Conservation (phyloP, 1,140 invertebrate species). For the Gonioctena quinquepunctata region DNA sequence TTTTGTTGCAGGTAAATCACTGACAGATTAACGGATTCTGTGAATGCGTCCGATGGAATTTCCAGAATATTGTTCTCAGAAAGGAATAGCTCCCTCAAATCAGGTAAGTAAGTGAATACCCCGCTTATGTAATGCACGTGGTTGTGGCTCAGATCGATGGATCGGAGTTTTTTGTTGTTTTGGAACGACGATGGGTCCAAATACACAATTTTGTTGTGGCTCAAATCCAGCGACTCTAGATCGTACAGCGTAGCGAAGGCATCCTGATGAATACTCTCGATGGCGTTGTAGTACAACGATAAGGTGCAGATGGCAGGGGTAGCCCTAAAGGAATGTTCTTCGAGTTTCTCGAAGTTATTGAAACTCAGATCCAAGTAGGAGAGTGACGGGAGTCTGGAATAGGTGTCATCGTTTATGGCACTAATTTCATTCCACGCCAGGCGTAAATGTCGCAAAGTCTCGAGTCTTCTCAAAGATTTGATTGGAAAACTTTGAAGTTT, state of each 20-base stretch:
- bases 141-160: conserved; percentile 86
- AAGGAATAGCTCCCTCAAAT: conserved; percentile 81
- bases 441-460: conserved; percentile 71
- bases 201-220: conserved; percentile 82
- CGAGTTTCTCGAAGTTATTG: conserved; percentile 78
- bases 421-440: conserved; percentile 84
- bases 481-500: conserved; percentile 82
- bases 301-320: conserved; percentile 79
- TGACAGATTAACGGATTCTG: conserved; percentile 72
- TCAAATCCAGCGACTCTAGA: conserved; percentile 83
- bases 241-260: conserved; percentile 74
- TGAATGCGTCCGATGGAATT: conserved; percentile 79
- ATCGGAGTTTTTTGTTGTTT: conserved; percentile 73
- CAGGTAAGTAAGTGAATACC: conserved; percentile 76
- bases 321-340: conserved; percentile 75
- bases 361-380: conserved; percentile 82
- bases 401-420: conserved; percentile 71
- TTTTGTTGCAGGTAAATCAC: conserved; percentile 89
- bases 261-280: conserved; percentile 75
- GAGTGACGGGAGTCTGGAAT: conserved; percentile 71
- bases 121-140: conserved; percentile 83
- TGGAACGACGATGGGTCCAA: conserved; percentile 74
- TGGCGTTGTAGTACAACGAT: conserved; percentile 82
- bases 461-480: conserved; percentile 73
- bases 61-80: conserved; percentile 89